Evolutionary conservation across 2,888 invertebrate genomes (phyloP).

Genomic region (Tenthredo scrophulariae): DNA sequence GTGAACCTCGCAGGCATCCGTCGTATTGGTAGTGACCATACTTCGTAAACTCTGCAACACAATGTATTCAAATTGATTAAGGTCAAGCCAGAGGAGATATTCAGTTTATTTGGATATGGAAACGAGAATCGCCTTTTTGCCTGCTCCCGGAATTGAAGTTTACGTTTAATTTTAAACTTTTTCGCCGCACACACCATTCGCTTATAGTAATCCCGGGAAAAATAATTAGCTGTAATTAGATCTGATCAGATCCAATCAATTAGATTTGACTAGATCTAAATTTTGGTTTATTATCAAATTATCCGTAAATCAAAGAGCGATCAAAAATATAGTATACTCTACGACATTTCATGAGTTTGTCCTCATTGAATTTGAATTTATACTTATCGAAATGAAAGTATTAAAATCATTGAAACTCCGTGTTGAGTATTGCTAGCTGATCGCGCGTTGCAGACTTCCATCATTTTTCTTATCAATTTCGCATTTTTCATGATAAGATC

Average conservation of each 20-base stretch:
- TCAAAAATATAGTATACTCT: too few species aligned
- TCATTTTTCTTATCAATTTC: too few species aligned
- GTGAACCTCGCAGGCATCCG: conserved; percentile 91
- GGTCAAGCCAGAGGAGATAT: background rate
- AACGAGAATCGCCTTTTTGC: background rate
- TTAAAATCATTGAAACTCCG: too few species aligned
- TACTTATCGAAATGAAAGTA: too few species aligned
- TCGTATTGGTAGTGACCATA: conserved; percentile 82
- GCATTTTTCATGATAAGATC: background rate
- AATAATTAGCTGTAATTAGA: background rate
- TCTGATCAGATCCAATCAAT: background rate
- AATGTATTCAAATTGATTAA: background rate
- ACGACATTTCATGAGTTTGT: too few species aligned
- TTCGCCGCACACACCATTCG: background rate
- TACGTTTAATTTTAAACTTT: background rate
- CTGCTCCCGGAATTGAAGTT: background rate
- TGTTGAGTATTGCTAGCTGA: too few species aligned
- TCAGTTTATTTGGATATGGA: background rate
- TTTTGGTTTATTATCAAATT: too few species aligned
- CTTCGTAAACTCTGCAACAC: conserved; percentile 77
- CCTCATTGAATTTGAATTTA: too few species aligned
- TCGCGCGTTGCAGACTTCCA: too few species aligned
- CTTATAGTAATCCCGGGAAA: background rate
- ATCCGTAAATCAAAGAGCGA: too few species aligned
- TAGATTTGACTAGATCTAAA: background rate